Evolutionary conservation across 2,113 vertebrate genomes (phyloP).

Genomic region (Procavia capensis): DNA sequence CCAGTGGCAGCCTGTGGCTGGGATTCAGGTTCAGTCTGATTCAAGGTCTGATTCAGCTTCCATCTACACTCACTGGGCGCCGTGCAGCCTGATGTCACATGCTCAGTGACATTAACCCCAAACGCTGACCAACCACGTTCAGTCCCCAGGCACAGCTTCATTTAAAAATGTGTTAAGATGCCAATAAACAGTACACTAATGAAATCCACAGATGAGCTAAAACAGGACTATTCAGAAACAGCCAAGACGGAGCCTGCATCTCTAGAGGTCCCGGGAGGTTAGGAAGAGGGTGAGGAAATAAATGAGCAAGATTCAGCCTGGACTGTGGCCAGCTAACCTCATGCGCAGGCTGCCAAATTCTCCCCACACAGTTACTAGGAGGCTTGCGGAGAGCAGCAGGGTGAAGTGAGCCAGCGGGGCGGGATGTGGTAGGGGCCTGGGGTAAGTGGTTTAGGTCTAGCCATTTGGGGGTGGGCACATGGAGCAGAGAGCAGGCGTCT

Average conservation of each 20-base stretch:
- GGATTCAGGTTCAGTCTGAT: background rate
- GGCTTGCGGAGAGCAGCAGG: background rate
- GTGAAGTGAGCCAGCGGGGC: background rate
- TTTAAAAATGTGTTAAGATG: slow-evolving; percentile 56
- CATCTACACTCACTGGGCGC: background rate
- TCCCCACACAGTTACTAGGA: slow-evolving; percentile 52
- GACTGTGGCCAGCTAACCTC: slow-evolving; percentile 49
- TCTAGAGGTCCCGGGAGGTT: slow-evolving; percentile 53
- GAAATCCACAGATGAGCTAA: slow-evolving; percentile 72
- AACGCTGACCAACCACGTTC: slow-evolving; percentile 22
- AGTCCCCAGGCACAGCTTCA: slow-evolving; percentile 56
- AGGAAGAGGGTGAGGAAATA: slow-evolving; percentile 71
- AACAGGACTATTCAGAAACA: slow-evolving; percentile 26
- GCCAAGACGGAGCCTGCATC: slow-evolving; percentile 51
- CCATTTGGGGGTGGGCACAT: background rate
- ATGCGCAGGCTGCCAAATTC: slow-evolving; percentile 41
- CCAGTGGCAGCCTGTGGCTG: background rate
- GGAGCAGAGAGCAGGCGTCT: background rate
- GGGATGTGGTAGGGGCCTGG: background rate
- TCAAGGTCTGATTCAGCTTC: background rate
- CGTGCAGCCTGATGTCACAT: background rate
- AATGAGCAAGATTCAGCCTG: slow-evolving; percentile 60
- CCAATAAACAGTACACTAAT: slow-evolving; percentile 67
- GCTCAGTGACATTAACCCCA: background rate
- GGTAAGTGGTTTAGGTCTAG: background rate